phyloP scores from a whole-genome alignment of 2,113 vertebrate species.

The Laticauda colubrina region DNA sequence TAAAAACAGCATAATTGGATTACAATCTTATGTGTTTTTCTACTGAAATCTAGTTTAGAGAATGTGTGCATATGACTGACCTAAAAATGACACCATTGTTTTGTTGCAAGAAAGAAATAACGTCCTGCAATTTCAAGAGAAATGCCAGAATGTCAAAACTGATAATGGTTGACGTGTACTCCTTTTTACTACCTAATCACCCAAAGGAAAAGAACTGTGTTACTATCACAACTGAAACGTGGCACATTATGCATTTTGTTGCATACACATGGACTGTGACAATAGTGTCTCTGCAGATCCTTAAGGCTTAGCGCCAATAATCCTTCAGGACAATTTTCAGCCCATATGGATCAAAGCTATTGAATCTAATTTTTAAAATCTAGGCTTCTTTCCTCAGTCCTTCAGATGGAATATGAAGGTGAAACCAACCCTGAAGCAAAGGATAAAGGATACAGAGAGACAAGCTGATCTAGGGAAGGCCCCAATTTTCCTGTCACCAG shows the following conservation, averaged over 20 bases:
- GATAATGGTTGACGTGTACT: not conserved
- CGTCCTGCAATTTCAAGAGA: not conserved
- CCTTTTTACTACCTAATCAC: not conserved
- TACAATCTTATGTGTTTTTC: not conserved
- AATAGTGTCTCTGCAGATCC: not conserved
- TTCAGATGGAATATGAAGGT: too few relatives aligned
- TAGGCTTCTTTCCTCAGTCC: too few relatives aligned
- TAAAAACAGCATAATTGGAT: not conserved
- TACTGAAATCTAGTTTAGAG: not conserved
- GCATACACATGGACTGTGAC: not conserved
- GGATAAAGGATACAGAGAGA: too few relatives aligned
- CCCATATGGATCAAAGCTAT: too few relatives aligned
- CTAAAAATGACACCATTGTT: not conserved
- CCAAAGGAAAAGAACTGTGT: not conserved
- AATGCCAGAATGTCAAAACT: not conserved
- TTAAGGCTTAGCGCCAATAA: not conserved
- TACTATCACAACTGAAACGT: not conserved
- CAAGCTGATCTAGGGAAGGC: too few relatives aligned
- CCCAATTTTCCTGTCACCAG: too few relatives aligned
- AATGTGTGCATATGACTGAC: not conserved
- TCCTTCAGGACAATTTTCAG: too few relatives aligned
- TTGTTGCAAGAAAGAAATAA: not conserved
- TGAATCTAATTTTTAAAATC: too few relatives aligned
- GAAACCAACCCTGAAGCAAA: too few relatives aligned
- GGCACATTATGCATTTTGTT: not conserved